Conservation (phyloP, 2,113 vertebrate genomes). For the Asarcornis scutulata region DNA sequence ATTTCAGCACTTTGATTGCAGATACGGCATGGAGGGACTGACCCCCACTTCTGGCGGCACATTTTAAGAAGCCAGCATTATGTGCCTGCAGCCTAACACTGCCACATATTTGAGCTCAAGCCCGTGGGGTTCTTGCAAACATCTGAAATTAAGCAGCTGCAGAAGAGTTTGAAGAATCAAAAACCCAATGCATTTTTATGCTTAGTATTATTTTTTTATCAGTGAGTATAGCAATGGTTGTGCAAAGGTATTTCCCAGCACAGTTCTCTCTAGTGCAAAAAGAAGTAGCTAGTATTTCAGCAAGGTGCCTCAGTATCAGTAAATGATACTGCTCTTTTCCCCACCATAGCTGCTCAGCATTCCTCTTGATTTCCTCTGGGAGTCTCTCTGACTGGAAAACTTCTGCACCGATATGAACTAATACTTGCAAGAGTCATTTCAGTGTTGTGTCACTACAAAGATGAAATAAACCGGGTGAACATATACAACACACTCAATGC, state of each 20-base stretch:
- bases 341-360: background rate
- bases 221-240: background rate
- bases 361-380: constrained; percentile 53
- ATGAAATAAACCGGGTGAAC: background rate
- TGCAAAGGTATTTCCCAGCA: background rate
- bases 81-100: background rate
- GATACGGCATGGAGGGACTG: background rate
- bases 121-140: background rate
- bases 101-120: background rate
- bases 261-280: background rate
- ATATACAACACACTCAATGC: background rate
- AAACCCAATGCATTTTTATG: background rate
- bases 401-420: background rate
- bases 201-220: background rate
- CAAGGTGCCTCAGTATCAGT: background rate
- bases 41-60: background rate
- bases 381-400: background rate
- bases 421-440: constrained; percentile 11
- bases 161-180: background rate
- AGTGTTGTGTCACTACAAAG: background rate
- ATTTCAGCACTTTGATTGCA: background rate
- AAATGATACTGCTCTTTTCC: background rate
- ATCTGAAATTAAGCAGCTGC: background rate
- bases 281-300: background rate
- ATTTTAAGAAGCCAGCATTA: background rate